Base-by-base conservation (phyloP, 53 echinoderm and acorn worm species). In the Mesocentrotus franciscanus region DNA sequence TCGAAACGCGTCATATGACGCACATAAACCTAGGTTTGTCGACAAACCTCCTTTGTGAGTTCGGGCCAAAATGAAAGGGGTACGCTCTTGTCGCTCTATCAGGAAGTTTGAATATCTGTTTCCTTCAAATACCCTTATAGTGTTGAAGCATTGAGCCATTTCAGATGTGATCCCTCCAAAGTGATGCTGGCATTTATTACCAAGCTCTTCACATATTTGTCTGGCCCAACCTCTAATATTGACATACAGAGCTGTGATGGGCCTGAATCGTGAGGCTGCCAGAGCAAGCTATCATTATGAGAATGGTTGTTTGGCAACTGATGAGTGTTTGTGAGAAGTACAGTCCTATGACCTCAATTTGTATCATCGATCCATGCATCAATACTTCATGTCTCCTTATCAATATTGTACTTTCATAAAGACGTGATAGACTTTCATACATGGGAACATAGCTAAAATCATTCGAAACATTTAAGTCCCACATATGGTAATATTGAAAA, bases 111-210 rank as follows among this genome's bases (percentile, higher is more conserved):
- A 11, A 42, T 81, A 42, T 39, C 4, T 36, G 42, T 81, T 79
- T 81, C 22, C 8, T 81, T 81, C 20, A 30, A 74, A 74, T 39
- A 72, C 74, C 74, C 32, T 30, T 39, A 18, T 36, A 22, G 33
- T 81, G 18, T 57, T 58, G 9, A 59, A 87, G n/a, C 84, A 56
- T 33, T 87, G 56, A 13, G 15, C 87, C 7, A 29, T 57, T 87
- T 87, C 57, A 87, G 58, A 87, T 58, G 87, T 87, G 87, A 87
- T 87, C 27, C 87, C n/a, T 9, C 26, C 27, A 58, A 87, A 87
- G 58, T 87, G 87, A 87, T 87, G 58, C 58, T 87, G 57, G 87
- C 87, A 58, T 87, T 87, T 87, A 87, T 87, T 87, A 87, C 87
- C 87, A n/a, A 57, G 58, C 87, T 87, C 58, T 26, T 87, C 34